These are phyloP conservation scores for Alethe diademata DNA, from an alignment of 2,113 vertebrate species.

Conservation along the genomic window DNA sequence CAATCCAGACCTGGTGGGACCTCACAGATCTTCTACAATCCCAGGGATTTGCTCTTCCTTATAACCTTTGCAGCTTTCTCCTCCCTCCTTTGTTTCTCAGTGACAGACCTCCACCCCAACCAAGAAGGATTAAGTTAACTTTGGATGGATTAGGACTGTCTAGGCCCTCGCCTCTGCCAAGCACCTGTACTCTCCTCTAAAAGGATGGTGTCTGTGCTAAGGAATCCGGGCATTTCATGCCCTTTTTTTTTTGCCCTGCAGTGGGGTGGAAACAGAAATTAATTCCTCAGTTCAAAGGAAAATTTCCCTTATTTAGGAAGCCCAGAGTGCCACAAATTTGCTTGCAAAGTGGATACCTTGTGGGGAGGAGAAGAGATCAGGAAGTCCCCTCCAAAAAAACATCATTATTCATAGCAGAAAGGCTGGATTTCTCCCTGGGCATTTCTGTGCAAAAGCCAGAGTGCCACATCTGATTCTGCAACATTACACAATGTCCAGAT, in stretches of 20 bases:
- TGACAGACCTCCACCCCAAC: not conserved
- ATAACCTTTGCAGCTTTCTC: not conserved
- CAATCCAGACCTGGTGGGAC: conserved; percentile 78
- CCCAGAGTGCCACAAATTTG: not conserved
- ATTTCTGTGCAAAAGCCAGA: conserved; percentile 44
- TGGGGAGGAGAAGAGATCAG: not conserved
- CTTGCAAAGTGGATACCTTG: not conserved
- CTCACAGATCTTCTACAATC: conserved; percentile 75
- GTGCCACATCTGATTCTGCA: conserved; percentile 50
- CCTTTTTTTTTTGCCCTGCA: not conserved
- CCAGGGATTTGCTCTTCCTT: conserved; percentile 42
- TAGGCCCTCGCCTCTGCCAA: not conserved
- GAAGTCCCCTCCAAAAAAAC: not conserved
- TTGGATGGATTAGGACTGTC: not conserved
- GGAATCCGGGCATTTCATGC: not conserved
- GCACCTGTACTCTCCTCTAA: not conserved
- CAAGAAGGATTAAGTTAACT: not conserved
- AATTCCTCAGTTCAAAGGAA: not conserved
- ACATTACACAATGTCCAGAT: conserved; percentile 60
- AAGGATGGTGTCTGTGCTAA: not conserved
- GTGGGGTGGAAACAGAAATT: not conserved
- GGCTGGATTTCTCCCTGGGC: conserved; percentile 23
- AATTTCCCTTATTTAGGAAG: not conserved
- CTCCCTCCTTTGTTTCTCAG: conserved; percentile 8
- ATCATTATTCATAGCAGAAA: not conserved